Percentiles rank a stretch among this genome's conserved stretches.
Conservation (phyloP, 2,888 invertebrate species). For the Thecocarcelia acutangulata region DNA sequence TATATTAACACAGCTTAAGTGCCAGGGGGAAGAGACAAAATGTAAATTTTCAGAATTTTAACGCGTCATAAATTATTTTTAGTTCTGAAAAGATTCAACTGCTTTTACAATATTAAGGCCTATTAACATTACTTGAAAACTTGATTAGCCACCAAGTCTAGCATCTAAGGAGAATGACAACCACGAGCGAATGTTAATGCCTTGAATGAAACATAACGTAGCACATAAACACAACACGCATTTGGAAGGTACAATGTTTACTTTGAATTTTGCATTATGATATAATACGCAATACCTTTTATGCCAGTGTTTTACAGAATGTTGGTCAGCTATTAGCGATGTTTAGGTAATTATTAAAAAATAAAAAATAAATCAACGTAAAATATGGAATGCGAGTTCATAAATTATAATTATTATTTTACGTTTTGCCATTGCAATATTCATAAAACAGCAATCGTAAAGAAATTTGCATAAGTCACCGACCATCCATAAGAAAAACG, state of each 20-base stretch:
- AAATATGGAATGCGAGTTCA: no score
- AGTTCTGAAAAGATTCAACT: no score
- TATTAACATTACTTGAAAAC: no score
- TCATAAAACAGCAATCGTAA: not conserved
- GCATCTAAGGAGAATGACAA: no score
- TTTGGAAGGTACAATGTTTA: no score
- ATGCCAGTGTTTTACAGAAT: constrained; percentile 12
- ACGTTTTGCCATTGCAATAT: not conserved
- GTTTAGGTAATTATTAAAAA: not conserved
- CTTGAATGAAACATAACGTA: constrained; percentile 27
- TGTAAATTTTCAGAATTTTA: no score
- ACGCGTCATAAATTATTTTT: no score
- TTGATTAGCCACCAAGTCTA: not conserved
- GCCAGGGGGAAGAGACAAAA: no score
- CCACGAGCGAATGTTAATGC: constrained; percentile 5
- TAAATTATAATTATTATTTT: constrained; percentile 7
- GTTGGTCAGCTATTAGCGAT: constrained; percentile 12
- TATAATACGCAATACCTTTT: constrained; percentile 46
- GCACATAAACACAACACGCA: not conserved
- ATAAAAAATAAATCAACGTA: no score
- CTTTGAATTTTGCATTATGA: constrained; percentile 36
- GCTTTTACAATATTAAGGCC: no score
- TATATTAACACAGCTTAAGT: no score
- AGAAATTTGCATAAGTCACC: constrained; percentile 31
- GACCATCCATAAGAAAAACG: constrained; percentile 36